Conservation (phyloP, 1,140 invertebrate species). For the Arion vulgaris region DNA sequence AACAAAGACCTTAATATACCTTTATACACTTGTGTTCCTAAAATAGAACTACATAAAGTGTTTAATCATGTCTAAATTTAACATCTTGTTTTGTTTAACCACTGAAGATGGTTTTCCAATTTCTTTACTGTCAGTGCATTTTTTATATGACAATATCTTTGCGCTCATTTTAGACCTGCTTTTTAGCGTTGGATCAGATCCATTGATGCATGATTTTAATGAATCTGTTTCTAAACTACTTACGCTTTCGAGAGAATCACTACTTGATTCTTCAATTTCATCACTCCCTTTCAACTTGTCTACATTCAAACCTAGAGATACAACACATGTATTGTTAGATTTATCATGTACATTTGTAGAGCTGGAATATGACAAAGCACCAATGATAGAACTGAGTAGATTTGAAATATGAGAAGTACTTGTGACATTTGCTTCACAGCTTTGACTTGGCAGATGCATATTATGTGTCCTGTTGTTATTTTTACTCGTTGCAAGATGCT, state of each 20-base stretch:
- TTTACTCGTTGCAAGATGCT: neutral
- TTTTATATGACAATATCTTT: neutral
- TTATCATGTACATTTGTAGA: neutral
- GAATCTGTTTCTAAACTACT: constrained; percentile 11
- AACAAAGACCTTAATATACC: no score
- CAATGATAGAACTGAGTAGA: neutral
- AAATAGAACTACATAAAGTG: no score
- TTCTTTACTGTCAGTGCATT: neutral
- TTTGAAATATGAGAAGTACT: neutral
- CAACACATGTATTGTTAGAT: neutral
- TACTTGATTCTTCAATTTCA: neutral
- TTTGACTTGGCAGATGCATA: neutral
- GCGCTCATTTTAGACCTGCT: neutral
- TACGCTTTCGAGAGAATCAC: constrained; percentile 2
- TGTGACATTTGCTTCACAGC: neutral
- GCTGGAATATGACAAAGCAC: neutral
- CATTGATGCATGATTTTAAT: neutral
- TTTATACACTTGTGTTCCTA: no score
- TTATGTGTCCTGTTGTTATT: neutral
- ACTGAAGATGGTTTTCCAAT: neutral
- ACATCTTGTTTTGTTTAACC: neutral
- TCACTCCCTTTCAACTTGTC: neutral
- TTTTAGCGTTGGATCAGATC: neutral
- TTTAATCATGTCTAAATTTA: neutral
- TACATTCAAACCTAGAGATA: neutral